Base-by-base conservation (phyloP, 92 coral and sea anemone species). In the Plumapathes pennacea region DNA sequence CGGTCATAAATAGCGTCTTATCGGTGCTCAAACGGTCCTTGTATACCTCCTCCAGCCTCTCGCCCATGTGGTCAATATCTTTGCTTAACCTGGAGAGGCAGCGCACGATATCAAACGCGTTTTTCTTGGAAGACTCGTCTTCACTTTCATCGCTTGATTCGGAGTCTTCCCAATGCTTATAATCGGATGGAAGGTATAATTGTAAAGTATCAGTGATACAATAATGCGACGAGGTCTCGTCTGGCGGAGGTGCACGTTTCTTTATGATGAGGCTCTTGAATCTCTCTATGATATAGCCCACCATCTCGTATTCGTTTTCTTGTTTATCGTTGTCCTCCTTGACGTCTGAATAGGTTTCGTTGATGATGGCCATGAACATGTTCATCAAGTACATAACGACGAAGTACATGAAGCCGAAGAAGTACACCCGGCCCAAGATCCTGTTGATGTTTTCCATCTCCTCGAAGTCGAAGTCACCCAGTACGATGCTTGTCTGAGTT, bases 301-400 rank as follows among this genome's bases (percentile, higher is more conserved):
- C 77, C 77, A 90, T 88, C 68, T 90, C 97, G 57, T 83, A 72
- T 26, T 90, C 96, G 38, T 80, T 90, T 14, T 60, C 18, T 23
- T 74, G 69, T 29, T 81, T 74, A 14, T 77, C 78, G 46, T 72
- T 84, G 18, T 66, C 47, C 11, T 66, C 41, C 45, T 81, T 89
- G 44, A 90, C 88, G 0, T 79, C 97, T 5, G 89, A 19, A 31
- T 78, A 88, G 47, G 96, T 60, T 60, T 90, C 97, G 67, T 90
- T 90, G 67, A 90, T 83, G 80, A 90, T 90, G 8, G 97, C 97
- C 41, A 90, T 62, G 29, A 90, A 90, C 91, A 90, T 88, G 84
- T 90, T 90, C 82, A 90, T 76, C 43, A 90, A 75, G 56, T 71
- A 77, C 21, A 90, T 72, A 0, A 90, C 95, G 62, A 74, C 69